These are phyloP conservation scores for Camponotus vicinus DNA, from an alignment of 1,140 invertebrate genomes.

Conservation along the genomic window DNA sequence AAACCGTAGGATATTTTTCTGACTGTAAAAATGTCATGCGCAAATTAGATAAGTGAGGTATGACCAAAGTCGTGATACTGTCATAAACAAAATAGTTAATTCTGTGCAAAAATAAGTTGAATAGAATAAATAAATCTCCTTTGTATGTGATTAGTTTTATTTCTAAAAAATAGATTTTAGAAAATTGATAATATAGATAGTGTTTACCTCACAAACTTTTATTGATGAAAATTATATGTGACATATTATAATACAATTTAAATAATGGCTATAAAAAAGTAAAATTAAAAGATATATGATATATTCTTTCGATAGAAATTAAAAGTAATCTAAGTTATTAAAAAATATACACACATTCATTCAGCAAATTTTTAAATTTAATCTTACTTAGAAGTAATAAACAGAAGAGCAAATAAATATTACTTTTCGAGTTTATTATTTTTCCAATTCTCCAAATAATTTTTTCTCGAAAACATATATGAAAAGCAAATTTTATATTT, in stretches of 20 bases:
- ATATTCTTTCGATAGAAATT: background rate
- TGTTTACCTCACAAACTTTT: background rate
- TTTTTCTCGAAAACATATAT: background rate
- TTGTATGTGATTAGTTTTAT: background rate
- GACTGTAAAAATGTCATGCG: conserved; percentile 71
- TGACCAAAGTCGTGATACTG: background rate
- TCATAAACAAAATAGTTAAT: background rate
- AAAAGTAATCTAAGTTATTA: background rate
- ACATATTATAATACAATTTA: background rate
- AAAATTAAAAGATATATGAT: background rate
- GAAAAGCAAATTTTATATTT: background rate
- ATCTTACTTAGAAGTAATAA: background rate
- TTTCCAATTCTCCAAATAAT: background rate
- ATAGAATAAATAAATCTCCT: background rate
- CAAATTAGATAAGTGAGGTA: too few species aligned
- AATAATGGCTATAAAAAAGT: background rate
- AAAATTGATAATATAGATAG: background rate
- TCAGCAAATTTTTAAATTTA: too few species aligned
- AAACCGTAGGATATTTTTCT: conserved; percentile 90
- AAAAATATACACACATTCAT: too few species aligned
- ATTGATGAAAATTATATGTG: background rate
- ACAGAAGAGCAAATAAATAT: background rate
- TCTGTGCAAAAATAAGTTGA: background rate
- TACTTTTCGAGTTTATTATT: background rate
- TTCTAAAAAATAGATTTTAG: background rate